A percentile compares a stretch with the other conserved stretches of the same genome.
phyloP scores from a whole-genome alignment of 2,888 invertebrate genomes.

The Germaria angustata region DNA sequence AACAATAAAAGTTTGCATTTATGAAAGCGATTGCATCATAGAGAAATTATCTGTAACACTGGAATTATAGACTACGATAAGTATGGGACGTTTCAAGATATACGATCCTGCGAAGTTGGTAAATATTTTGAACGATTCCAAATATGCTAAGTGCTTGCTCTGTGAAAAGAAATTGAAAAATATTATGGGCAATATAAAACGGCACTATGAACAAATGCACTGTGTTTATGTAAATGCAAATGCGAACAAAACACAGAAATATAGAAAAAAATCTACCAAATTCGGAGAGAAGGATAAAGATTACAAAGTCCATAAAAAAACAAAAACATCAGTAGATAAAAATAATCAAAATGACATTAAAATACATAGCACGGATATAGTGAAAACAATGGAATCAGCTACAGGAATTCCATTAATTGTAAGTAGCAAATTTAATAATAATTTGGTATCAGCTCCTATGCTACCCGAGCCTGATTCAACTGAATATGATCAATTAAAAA shows the following conservation, averaged over 20 bases:
- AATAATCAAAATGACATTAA: neutral
- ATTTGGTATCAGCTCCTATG: neutral
- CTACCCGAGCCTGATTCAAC: neutral
- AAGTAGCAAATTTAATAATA: neutral
- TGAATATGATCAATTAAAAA: neutral
- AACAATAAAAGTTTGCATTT: no score
- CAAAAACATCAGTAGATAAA: neutral
- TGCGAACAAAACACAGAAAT: neutral
- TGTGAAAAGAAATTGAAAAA: constrained; percentile 40
- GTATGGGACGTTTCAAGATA: constrained; percentile 51
- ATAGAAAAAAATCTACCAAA: neutral
- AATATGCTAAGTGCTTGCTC: constrained; percentile 28
- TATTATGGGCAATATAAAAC: constrained; percentile 54
- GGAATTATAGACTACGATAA: no score
- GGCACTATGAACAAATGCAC: constrained; percentile 47
- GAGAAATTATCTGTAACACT: neutral
- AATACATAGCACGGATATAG: neutral
- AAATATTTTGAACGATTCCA: neutral
- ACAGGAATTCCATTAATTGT: neutral
- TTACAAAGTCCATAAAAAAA: neutral
- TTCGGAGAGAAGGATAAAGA: neutral
- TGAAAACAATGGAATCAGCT: neutral
- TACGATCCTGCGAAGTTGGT: constrained; percentile 36
- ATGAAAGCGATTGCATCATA: no score
- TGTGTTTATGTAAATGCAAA: neutral